Evolutionary conservation across 2,113 vertebrate genomes (phyloP).

Genomic region (Ictalurus furcatus): DNA sequence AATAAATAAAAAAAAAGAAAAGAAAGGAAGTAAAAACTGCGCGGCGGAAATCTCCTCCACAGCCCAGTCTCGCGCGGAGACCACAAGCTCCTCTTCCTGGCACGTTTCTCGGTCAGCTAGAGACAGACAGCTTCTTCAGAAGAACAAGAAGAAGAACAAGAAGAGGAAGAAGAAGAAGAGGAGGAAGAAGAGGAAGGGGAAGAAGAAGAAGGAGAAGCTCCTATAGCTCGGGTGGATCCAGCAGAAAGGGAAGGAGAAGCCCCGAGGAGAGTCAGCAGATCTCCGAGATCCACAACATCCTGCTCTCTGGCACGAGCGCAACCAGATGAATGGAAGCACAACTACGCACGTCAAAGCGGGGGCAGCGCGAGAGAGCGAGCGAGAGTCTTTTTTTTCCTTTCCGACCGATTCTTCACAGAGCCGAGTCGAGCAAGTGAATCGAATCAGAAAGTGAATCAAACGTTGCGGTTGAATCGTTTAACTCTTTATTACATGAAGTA

Average conservation of each 20-base stretch:
- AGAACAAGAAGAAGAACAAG: neutral
- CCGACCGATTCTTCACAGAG: neutral
- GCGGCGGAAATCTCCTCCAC: neutral
- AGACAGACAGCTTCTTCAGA: neutral
- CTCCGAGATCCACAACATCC: neutral
- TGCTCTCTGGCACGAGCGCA: neutral
- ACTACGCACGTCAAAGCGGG: neutral
- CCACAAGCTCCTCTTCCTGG: neutral
- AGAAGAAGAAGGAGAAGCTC: neutral
- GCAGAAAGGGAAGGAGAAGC: neutral
- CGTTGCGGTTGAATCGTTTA: neutral
- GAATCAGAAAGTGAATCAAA: neutral
- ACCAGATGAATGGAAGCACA: neutral
- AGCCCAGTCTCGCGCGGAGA: neutral
- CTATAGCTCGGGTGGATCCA: neutral
- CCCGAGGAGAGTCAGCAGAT: constrained; percentile 11
- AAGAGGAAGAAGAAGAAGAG: neutral
- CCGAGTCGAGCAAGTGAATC: neutral
- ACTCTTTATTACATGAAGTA: too few relatives aligned
- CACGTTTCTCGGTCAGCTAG: neutral
- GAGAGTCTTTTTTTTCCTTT: neutral
- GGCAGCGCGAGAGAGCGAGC: neutral
- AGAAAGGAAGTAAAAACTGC: neutral
- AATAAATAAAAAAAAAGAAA: neutral
- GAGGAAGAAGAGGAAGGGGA: too few relatives aligned